A percentile compares a stretch with the other conserved stretches of the same genome.
Conservation (phyloP, 2,888 invertebrate species). For the Pollenia griseotomentosa region DNA sequence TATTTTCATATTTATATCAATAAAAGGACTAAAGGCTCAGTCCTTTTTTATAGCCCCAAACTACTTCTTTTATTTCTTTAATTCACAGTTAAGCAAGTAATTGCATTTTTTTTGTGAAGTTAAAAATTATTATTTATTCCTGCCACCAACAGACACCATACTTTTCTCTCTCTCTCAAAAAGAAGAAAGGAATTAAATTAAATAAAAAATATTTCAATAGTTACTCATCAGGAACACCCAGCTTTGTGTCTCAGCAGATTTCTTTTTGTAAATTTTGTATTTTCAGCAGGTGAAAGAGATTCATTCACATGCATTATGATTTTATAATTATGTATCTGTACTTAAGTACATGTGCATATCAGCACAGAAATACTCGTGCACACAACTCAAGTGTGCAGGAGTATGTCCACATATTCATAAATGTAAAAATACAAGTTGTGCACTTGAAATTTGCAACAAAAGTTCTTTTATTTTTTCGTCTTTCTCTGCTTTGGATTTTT, state of each 20-base stretch:
- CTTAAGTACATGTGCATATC: not conserved
- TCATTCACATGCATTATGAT: constrained; percentile 56
- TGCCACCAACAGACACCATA: constrained; percentile 54
- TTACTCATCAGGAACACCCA: constrained; percentile 13
- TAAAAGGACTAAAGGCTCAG: no score
- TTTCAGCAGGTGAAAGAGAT: constrained; percentile 44
- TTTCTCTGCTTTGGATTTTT: not conserved
- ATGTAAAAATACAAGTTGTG: constrained; percentile 47
- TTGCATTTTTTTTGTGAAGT: constrained; percentile 6
- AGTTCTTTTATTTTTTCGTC: constrained; percentile 32
- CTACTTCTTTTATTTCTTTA: not conserved
- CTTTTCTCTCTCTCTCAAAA: not conserved
- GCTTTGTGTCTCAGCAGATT: constrained; percentile 7
- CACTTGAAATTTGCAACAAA: constrained; percentile 69
- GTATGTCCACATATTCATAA: constrained; percentile 32
- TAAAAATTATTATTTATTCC: constrained; percentile 33
- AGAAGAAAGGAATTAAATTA: constrained; percentile 34
- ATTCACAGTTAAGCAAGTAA: constrained; percentile 25
- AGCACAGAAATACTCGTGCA: not conserved
- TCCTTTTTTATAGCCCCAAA: no score
- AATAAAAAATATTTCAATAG: constrained; percentile 41
- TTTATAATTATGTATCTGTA: constrained; percentile 51
- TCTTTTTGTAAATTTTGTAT: not conserved
- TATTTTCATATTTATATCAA: not conserved
- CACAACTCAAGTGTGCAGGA: not conserved